Evolutionary conservation across 53 echinoderm and acorn worm genomes (phyloP).

Genomic region (Temnopleurus reevesii): DNA sequence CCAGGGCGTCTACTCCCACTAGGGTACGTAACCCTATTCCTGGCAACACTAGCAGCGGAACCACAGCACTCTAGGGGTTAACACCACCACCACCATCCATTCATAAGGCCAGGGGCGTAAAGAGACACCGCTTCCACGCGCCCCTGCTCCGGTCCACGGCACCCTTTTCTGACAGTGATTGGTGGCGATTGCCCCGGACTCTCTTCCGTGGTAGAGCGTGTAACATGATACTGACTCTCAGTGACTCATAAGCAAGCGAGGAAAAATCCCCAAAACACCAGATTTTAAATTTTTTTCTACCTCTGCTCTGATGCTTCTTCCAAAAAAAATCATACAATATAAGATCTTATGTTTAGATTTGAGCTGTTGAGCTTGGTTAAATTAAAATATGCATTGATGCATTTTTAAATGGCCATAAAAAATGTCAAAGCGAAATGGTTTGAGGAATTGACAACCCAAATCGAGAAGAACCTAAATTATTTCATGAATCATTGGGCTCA

Average conservation of each 20-base stretch:
- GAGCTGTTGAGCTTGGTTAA: too few relatives aligned
- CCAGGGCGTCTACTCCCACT: background rate
- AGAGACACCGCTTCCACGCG: background rate
- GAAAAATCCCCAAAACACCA: slow-evolving; percentile 8
- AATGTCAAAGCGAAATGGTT: too few relatives aligned
- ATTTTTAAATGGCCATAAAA: too few relatives aligned
- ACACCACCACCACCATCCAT: slow-evolving; percentile 9
- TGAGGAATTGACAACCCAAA: too few relatives aligned
- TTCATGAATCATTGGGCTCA: too few relatives aligned
- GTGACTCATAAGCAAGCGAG: slow-evolving; percentile 35
- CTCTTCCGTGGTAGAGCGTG: slow-evolving; percentile 13
- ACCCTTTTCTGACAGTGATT: slow-evolving; percentile 49
- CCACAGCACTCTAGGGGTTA: slow-evolving; percentile 18
- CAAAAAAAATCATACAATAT: too few relatives aligned
- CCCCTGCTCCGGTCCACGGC: slow-evolving; percentile 35
- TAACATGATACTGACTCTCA: slow-evolving; percentile 35
- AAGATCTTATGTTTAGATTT: too few relatives aligned
- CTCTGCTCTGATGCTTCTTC: background rate
- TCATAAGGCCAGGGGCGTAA: slow-evolving; percentile 42
- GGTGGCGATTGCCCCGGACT: slow-evolving; percentile 26
- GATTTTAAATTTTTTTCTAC: background rate
- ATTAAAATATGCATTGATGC: too few relatives aligned
- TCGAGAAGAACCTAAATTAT: too few relatives aligned
- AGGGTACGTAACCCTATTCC: background rate
- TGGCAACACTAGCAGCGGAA: background rate